Evolutionary conservation across 2,113 vertebrate genomes (phyloP).

Genomic region (Anhinga rufa): DNA sequence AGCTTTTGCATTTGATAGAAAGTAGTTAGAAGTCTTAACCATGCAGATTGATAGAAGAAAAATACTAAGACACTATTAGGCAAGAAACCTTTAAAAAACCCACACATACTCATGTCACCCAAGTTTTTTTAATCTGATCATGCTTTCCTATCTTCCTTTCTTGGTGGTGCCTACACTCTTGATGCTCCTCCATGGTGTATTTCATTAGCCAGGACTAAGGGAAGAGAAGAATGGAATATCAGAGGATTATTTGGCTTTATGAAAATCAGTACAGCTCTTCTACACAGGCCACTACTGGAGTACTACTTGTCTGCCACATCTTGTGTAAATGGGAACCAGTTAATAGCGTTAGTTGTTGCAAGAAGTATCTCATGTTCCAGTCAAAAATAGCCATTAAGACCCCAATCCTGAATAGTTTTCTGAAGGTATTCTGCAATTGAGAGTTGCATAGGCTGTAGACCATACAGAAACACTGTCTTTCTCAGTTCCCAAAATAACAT

Average conservation of each 20-base stretch:
- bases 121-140: not conserved
- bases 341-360: accelerated
- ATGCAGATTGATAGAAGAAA: not conserved
- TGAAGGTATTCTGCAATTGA: not conserved
- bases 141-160: not conserved
- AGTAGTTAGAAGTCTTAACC: not conserved
- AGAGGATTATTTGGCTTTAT: not conserved
- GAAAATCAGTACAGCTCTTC: not conserved
- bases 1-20: not conserved
- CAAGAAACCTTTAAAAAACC: not conserved
- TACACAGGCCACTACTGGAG: not conserved
- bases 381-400: not conserved
- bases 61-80: not conserved
- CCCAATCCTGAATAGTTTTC: not conserved
- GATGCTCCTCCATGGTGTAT: not conserved
- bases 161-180: not conserved
- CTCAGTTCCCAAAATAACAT: not conserved
- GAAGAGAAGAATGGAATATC: not conserved
- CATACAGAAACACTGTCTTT: not conserved
- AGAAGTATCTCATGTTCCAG: not conserved
- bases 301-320: not conserved
- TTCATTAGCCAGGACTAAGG: not conserved
- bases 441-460: not conserved
- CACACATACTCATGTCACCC: not conserved
- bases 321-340: not conserved